phyloP scores from a whole-genome alignment of 2,888 invertebrate species.

The Coecobrya sp. region DNA sequence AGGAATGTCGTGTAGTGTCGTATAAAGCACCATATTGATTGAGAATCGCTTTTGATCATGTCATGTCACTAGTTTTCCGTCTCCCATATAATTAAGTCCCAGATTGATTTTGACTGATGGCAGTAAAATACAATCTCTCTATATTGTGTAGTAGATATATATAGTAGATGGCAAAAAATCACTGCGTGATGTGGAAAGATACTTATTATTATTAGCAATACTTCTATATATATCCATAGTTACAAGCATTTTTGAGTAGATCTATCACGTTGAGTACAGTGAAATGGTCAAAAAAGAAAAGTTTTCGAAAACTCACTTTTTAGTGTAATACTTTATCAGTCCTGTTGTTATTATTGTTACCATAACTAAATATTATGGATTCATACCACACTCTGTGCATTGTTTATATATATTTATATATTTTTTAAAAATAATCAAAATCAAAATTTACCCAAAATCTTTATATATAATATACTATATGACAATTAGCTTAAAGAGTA shows the following conservation, averaged over 20 bases:
- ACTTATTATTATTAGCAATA: background rate
- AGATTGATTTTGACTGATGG: background rate
- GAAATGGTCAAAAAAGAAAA: constrained; percentile 21
- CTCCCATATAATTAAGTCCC: background rate
- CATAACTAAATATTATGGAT: background rate
- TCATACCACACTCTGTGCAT: constrained; percentile 13
- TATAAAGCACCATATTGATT: too few species aligned
- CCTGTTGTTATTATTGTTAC: background rate
- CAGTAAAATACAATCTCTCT: background rate
- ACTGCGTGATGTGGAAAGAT: constrained; percentile 19
- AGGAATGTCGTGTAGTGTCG: too few species aligned
- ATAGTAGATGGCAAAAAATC: constrained; percentile 7
- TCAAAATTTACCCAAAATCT: constrained; percentile 1
- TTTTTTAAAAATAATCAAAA: background rate
- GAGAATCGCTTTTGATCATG: background rate
- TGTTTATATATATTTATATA: background rate
- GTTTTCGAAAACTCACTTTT: background rate
- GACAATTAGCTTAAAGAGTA: constrained; percentile 17
- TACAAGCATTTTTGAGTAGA: constrained; percentile 16
- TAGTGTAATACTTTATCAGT: background rate
- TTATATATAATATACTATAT: background rate
- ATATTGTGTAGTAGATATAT: constrained; percentile 7
- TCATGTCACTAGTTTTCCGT: background rate
- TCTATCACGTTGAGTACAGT: constrained; percentile 29
- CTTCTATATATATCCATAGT: too few species aligned